Evolutionary conservation across 2,888 invertebrate species (phyloP).

Genomic region (Balanococcus diminutus): DNA sequence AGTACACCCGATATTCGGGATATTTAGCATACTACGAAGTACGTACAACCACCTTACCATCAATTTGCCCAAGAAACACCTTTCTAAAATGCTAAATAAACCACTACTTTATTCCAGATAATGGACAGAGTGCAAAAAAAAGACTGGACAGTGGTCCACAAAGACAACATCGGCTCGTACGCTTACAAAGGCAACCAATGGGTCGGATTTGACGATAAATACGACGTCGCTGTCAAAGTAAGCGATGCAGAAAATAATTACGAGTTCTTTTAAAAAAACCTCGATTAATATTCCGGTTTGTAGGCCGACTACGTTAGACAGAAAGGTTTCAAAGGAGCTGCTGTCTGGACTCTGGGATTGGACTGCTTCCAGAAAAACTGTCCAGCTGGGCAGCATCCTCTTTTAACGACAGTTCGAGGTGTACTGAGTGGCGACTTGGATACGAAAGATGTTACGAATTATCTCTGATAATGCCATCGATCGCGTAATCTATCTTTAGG

Average conservation of each 20-base stretch:
- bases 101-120: constrained; percentile 65
- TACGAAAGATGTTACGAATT: background rate
- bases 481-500: background rate
- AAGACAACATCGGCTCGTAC: constrained; percentile 93
- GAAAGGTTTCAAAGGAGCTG: constrained; percentile 92
- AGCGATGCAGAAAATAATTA: constrained; percentile 54
- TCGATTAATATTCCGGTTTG: constrained; percentile 54
- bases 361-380: constrained; percentile 92
- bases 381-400: constrained; percentile 87
- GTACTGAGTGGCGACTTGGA: background rate
- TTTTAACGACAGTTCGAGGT: constrained; percentile 66
- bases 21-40: constrained; percentile 94
- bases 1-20: constrained; percentile 90
- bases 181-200: constrained; percentile 89
- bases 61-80: background rate
- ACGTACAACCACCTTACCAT: constrained; percentile 55
- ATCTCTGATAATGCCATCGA: background rate
- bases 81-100: background rate
- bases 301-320: constrained; percentile 93
- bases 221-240: constrained; percentile 89
- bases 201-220: constrained; percentile 94
- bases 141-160: constrained; percentile 90
- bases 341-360: constrained; percentile 97
- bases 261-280: background rate
- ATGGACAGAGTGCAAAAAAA: constrained; percentile 88